Conservation (phyloP, 2,797 vertebrate genomes). For the Acanthis flammea region DNA sequence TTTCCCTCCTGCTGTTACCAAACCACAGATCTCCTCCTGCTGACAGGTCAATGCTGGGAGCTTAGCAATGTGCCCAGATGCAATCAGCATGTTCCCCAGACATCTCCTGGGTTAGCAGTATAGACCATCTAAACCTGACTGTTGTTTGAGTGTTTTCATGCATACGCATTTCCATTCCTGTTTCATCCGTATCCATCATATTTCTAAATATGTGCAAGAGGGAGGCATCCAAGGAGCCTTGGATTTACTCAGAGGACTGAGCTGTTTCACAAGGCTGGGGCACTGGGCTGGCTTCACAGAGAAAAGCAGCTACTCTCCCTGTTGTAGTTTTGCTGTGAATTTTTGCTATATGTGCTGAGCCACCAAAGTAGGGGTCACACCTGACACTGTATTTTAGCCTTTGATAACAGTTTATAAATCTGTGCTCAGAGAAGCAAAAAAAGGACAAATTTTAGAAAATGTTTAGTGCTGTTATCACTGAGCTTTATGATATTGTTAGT, state of each 20-base stretch:
- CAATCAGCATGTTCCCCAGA: not conserved
- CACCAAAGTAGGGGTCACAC: not conserved
- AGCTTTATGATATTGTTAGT: not conserved
- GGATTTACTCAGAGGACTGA: not conserved
- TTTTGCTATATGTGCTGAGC: not conserved
- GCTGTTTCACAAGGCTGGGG: not conserved
- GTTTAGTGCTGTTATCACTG: not conserved
- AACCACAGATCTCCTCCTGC: not conserved
- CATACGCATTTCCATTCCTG: rapidly evolving
- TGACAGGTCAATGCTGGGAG: not conserved
- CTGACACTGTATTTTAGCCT: not conserved
- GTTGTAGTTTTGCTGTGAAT: not conserved
- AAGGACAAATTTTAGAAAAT: not conserved
- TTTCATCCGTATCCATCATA: not conserved
- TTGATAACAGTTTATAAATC: not conserved
- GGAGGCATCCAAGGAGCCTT: not conserved
- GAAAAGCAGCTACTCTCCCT: not conserved
- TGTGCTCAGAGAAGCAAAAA: not conserved
- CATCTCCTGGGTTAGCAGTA: not conserved
- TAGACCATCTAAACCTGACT: not conserved
- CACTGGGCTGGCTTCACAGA: not conserved
- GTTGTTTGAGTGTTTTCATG: not conserved
- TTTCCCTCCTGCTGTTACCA: not conserved
- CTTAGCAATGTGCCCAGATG: not conserved
- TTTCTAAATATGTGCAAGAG: not conserved